phyloP scores from a whole-genome alignment of 2,113 vertebrate species.

The Microcebus ravelobensis region DNA sequence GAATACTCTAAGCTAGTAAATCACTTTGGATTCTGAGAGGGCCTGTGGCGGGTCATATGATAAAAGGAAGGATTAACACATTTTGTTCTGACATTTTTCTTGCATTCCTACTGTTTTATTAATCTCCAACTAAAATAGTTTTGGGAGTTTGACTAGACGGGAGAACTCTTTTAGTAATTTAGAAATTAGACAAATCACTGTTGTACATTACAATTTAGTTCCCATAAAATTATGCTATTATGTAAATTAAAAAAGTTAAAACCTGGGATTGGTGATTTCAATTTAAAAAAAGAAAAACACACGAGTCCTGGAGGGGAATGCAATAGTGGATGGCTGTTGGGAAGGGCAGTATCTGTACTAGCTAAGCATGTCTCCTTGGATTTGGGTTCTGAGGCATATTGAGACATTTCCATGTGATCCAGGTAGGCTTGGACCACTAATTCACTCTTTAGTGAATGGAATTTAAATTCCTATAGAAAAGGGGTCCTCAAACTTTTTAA shows the following conservation, averaged over 20 bases:
- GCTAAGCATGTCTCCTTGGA: not conserved
- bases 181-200: slow-evolving; percentile 10
- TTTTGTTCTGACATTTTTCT: not conserved
- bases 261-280: not conserved
- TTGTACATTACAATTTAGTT: not conserved
- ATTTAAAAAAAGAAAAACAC: not conserved
- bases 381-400: not conserved
- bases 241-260: not conserved
- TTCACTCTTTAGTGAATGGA: slow-evolving; percentile 10
- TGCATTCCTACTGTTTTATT: slow-evolving; percentile 14
- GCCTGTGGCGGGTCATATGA: not conserved
- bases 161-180: not conserved
- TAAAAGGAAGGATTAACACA: not conserved
- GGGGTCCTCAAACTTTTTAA: too few species aligned
- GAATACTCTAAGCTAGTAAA: not conserved
- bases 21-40: slow-evolving; percentile 29
- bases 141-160: not conserved
- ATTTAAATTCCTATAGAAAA: slow-evolving; percentile 7
- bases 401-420: not conserved
- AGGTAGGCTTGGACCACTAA: not conserved
- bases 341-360: not conserved
- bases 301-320: not conserved
- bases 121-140: not conserved
- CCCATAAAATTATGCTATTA: not conserved
- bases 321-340: not conserved